Conservation (phyloP, 2,888 invertebrate genomes). For the Eueremaeus valkanovi region DNA sequence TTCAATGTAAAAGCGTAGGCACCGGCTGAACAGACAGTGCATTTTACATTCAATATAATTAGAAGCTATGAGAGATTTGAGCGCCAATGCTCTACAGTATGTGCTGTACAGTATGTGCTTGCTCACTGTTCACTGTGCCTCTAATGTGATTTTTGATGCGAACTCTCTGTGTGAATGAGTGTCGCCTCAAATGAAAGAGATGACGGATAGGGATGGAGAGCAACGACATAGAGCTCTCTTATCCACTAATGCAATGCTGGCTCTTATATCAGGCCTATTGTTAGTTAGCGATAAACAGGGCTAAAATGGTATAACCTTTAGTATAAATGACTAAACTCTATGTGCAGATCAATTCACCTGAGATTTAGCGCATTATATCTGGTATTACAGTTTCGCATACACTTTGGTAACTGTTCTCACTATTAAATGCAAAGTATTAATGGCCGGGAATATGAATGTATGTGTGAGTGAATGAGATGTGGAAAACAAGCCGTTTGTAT, state of each 20-base stretch:
- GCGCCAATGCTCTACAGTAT: no score
- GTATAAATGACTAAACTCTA: not conserved
- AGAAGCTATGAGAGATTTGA: no score
- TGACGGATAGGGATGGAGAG: not conserved
- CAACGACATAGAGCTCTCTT: not conserved
- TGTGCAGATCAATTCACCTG: slow-evolving; percentile 7
- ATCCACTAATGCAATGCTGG: not conserved
- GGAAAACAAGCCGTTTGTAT: no score
- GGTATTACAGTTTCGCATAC: slow-evolving; percentile 6
- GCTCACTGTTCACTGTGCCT: no score
- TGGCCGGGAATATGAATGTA: not conserved
- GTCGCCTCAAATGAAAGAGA: not conserved
- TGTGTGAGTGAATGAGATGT: not conserved
- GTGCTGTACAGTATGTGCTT: no score
- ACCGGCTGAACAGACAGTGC: no score
- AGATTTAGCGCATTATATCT: slow-evolving; percentile 11
- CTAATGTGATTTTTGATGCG: no score
- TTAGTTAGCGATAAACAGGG: not conserved
- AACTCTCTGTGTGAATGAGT: no score
- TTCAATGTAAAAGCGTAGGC: no score
- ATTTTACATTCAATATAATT: no score
- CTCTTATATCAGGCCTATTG: not conserved
- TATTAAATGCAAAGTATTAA: not conserved
- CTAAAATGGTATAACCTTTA: not conserved
- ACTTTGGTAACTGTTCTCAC: not conserved